phyloP scores from a whole-genome alignment of 2,888 invertebrate genomes.

The Eubasilissa splendida region DNA sequence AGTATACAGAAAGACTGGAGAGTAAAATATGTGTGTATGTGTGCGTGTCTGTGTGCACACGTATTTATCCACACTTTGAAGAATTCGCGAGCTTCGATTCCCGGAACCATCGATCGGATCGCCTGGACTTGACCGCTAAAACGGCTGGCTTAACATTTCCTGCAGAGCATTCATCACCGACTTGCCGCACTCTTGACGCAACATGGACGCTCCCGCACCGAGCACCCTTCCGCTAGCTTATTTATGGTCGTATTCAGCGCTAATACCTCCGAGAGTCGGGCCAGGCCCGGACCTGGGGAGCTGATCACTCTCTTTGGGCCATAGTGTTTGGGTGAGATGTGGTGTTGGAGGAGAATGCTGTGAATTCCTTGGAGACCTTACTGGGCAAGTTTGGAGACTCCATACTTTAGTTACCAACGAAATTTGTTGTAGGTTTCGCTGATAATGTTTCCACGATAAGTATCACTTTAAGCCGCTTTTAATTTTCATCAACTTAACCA shows the following conservation, averaged over 20 bases:
- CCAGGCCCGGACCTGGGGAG: not conserved
- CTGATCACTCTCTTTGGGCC: not conserved
- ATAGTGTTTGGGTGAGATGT: not conserved
- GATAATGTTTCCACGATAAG: too few species aligned
- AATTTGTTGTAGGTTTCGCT: too few species aligned
- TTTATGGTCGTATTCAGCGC: conserved; percentile 6
- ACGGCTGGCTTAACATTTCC: not conserved
- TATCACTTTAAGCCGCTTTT: too few species aligned
- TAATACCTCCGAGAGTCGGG: not conserved
- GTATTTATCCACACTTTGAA: too few species aligned
- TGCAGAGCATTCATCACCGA: conserved; percentile 11
- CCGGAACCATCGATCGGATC: too few species aligned
- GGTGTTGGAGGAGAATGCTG: too few species aligned
- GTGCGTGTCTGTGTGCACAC: too few species aligned
- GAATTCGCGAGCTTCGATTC: too few species aligned
- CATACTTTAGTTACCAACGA: too few species aligned
- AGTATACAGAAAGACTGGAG: too few species aligned
- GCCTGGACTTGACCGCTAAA: not conserved
- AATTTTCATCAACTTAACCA: too few species aligned
- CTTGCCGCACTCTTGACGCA: not conserved
- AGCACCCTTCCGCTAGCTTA: conserved; percentile 3
- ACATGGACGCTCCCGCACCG: not conserved
- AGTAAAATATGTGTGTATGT: too few species aligned
- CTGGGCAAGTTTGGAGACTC: not conserved
- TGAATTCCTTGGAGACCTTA: not conserved